Percentiles rank a stretch among this genome's conserved stretches.
phyloP scores from a whole-genome alignment of 2,113 vertebrate species.

The Nicator chloris region DNA sequence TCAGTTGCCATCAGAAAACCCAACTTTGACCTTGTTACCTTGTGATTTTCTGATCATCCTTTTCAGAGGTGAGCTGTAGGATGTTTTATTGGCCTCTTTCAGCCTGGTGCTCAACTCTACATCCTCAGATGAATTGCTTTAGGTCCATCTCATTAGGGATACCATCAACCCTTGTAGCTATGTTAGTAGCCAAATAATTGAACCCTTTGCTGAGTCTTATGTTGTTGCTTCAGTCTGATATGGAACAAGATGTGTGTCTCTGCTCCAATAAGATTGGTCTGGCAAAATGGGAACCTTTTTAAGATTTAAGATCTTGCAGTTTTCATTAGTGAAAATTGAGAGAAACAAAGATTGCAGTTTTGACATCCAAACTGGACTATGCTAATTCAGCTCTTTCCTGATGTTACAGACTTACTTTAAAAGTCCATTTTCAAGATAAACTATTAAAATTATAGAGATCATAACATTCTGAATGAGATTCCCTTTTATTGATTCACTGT shows the following conservation, averaged over 20 bases:
- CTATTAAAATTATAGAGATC: not conserved
- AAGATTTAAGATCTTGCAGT: not conserved
- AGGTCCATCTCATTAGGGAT: not conserved
- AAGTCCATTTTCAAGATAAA: not conserved
- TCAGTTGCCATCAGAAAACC: not conserved
- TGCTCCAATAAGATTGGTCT: not conserved
- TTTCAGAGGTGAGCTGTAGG: not conserved
- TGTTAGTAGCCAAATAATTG: not conserved
- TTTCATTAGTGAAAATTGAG: not conserved
- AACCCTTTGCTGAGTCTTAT: not conserved
- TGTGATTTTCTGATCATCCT: not conserved
- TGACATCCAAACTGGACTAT: not conserved
- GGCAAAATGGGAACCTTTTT: not conserved
- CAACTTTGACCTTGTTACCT: not conserved
- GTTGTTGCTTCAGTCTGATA: not conserved
- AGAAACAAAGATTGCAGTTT: not conserved
- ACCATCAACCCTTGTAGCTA: not conserved
- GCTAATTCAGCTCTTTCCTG: not conserved
- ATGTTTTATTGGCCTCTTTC: not conserved
- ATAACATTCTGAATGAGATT: not conserved
- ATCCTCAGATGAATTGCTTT: not conserved
- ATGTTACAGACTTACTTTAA: not conserved
- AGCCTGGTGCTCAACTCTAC: not conserved
- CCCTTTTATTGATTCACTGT: not conserved
- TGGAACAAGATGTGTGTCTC: not conserved